phyloP scores from a whole-genome alignment of 30 jellyfish, hydroid and myxozoan species.

The Nemopilema nomurai region DNA sequence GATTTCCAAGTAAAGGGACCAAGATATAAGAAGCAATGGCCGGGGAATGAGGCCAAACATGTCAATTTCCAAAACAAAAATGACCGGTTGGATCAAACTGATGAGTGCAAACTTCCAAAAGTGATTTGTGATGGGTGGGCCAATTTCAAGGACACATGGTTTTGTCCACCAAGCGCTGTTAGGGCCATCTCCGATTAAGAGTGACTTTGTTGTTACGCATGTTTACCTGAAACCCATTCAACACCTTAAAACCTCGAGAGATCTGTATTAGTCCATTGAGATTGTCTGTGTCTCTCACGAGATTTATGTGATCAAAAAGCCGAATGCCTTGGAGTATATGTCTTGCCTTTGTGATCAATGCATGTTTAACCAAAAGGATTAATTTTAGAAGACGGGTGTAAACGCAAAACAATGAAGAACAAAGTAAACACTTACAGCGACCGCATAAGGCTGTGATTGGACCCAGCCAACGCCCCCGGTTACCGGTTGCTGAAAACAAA shows the following conservation, averaged over 20 bases:
- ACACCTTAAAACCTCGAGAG: background rate
- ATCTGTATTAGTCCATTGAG: background rate
- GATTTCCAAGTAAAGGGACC: no score
- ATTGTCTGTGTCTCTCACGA: background rate
- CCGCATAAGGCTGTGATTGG: constrained; percentile 90
- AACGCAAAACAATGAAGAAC: no score
- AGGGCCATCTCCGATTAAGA: no score
- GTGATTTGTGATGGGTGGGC: no score
- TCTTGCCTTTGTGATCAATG: background rate
- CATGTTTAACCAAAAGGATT: background rate
- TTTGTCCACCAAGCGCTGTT: no score
- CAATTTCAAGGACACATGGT: no score
- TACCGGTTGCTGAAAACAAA: constrained; percentile 72
- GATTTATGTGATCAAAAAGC: background rate
- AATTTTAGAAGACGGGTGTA: background rate
- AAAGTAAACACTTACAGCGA: constrained; percentile 92
- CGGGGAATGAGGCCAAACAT: no score
- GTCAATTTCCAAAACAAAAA: no score
- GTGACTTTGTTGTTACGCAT: no score
- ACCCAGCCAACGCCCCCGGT: constrained; percentile 81
- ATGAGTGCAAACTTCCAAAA: no score
- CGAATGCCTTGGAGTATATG: background rate
- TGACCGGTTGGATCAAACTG: no score
- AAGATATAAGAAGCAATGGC: no score
- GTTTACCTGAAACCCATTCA: background rate